Evolutionary conservation across 1,140 invertebrate species (phyloP).

Genomic region (Drosophila nasuta): DNA sequence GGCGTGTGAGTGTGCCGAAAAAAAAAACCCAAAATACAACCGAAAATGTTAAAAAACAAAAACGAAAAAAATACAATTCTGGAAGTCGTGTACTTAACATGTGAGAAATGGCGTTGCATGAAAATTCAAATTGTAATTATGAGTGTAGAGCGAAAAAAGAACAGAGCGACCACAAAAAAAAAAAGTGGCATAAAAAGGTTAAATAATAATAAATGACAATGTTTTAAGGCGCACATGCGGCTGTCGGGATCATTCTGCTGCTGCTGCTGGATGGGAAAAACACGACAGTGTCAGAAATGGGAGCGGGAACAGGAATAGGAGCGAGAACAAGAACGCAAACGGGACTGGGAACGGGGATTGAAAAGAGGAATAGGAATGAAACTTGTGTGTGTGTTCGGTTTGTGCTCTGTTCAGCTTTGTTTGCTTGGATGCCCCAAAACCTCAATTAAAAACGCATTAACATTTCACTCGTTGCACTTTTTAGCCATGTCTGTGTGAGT

Average conservation of each 20-base stretch:
- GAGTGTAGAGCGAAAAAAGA: conserved; percentile 40
- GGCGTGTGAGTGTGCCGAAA: conserved; percentile 77
- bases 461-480: conserved; percentile 79
- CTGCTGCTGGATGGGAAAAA: conserved; percentile 1
- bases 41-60: conserved; percentile 18
- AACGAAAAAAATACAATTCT: conserved; percentile 21
- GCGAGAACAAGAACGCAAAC: conserved; percentile 4
- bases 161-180: conserved; percentile 7
- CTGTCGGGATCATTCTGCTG: conserved; percentile 27
- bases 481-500: conserved; percentile 21
- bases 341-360: conserved; percentile 9
- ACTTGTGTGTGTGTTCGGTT: conserved; percentile 14
- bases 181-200: conserved; percentile 53
- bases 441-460: conserved; percentile 85
- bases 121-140: conserved; percentile 81
- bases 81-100: conserved; percentile 45
- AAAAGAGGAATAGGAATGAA: conserved; percentile 22
- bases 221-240: conserved; percentile 62
- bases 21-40: conserved; percentile 22
- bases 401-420: conserved; percentile 34
- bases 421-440: conserved; percentile 74
- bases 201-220: conserved; percentile 81
- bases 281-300: not conserved
- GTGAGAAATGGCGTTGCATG: conserved; percentile 62
- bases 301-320: not conserved